A percentile compares a stretch with the other conserved stretches of the same genome.
phyloP scores from a whole-genome alignment of 2,888 invertebrate genomes.

The Geophilus truncorum region DNA sequence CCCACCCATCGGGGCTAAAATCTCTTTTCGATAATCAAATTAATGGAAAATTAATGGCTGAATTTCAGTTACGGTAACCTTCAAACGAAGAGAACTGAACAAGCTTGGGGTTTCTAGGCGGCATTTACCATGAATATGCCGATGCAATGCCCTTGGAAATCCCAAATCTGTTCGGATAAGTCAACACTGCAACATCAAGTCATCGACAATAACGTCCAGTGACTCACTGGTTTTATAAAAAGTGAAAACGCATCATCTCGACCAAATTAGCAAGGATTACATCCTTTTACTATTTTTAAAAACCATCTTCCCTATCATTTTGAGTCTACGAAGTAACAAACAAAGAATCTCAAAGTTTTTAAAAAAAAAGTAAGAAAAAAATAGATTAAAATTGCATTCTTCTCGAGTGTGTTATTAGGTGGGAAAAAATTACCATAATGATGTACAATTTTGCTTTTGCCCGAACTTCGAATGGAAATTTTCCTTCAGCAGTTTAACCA shows the following conservation, averaged over 20 bases:
- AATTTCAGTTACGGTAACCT: too few species aligned
- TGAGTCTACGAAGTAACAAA: neutral
- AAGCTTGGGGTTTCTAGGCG: constrained; percentile 38
- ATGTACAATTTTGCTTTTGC: neutral
- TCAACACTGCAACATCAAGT: neutral
- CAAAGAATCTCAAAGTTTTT: too few species aligned
- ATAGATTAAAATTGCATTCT: too few species aligned
- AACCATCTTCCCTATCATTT: neutral
- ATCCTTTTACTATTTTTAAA: neutral
- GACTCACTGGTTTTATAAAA: neutral
- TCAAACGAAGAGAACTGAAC: constrained; percentile 29
- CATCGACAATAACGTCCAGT: neutral
- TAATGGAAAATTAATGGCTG: too few species aligned
- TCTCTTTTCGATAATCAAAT: too few species aligned
- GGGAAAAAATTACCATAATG: too few species aligned
- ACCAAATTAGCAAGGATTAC: neutral
- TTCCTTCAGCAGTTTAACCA: neutral
- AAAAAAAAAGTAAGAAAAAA: too few species aligned
- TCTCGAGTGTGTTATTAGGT: too few species aligned
- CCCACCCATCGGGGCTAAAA: neutral
- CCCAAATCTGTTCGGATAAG: constrained; percentile 37
- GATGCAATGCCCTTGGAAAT: constrained; percentile 38
- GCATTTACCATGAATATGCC: constrained; percentile 37
- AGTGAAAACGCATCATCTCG: neutral
- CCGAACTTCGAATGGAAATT: neutral